Percentiles rank a stretch among this genome's conserved stretches.
These are phyloP conservation scores for Pyrgus malvae DNA, from an alignment of 2,888 invertebrate species.

Conservation along the genomic window DNA sequence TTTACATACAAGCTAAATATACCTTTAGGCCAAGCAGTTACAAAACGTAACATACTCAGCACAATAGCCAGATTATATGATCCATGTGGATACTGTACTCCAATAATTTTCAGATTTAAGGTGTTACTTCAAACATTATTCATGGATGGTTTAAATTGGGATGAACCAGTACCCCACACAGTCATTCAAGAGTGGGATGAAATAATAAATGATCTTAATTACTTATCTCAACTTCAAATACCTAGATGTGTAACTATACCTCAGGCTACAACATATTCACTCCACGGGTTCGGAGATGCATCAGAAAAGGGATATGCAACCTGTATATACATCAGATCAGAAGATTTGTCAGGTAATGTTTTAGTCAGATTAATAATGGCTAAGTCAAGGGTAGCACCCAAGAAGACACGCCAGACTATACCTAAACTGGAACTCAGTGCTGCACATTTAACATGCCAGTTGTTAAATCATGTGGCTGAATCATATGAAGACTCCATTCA, in stretches of 20 bases:
- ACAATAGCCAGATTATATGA: conserved; percentile 2
- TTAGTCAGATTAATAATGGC: conserved; percentile 2
- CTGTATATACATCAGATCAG: conserved; percentile 1
- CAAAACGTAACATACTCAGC: not conserved
- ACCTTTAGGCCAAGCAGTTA: too few relatives aligned
- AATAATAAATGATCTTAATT: conserved; percentile 5
- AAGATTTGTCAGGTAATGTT: conserved; percentile 1
- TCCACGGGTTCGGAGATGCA: not conserved
- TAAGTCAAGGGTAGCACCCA: conserved; percentile 8
- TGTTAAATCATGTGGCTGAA: conserved; percentile 14
- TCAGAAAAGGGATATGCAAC: conserved; percentile 6
- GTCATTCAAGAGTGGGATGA: conserved; percentile 9
- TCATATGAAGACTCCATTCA: not conserved
- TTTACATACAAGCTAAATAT: too few relatives aligned
- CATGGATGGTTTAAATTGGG: conserved; percentile 13
- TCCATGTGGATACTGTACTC: conserved; percentile 15
- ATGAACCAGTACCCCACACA: conserved; percentile 9
- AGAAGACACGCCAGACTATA: conserved; percentile 4
- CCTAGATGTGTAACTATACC: not conserved
- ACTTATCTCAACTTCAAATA: conserved; percentile 3
- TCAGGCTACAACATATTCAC: not conserved
- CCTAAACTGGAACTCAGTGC: conserved; percentile 13
- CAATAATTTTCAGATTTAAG: conserved; percentile 14
- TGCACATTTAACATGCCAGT: conserved; percentile 1
- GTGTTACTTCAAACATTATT: conserved; percentile 15